Evolutionary conservation across 2,888 invertebrate genomes (phyloP).

Genomic region (Clunio marinus): DNA sequence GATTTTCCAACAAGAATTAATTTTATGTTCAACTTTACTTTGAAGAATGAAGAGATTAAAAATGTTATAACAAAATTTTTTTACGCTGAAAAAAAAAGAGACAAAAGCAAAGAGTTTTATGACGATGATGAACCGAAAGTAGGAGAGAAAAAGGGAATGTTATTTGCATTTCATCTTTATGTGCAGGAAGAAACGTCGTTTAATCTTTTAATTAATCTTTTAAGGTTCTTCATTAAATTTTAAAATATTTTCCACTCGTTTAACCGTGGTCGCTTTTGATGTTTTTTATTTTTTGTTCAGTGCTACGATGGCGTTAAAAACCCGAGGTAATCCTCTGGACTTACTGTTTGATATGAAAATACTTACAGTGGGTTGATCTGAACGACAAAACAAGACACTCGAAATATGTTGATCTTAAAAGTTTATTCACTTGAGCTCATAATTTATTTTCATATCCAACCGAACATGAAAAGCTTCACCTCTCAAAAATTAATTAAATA

Average conservation of each 20-base stretch:
- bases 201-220: conserved; percentile 39
- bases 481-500: not conserved
- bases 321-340: not conserved
- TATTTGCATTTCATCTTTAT: not conserved
- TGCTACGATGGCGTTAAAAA: not conserved
- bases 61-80: conserved; percentile 19
- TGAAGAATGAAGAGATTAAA: conserved; percentile 35
- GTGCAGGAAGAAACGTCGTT: not conserved
- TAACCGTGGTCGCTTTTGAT: conserved; percentile 21
- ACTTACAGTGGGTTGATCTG: too few species aligned
- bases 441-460: too few species aligned
- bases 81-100: not conserved
- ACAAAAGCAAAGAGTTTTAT: conserved; percentile 9
- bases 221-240: conserved; percentile 32
- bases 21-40: not conserved
- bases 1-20: too few species aligned
- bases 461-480: too few species aligned
- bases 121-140: not conserved
- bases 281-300: not conserved
- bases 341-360: too few species aligned
- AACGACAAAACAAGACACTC: too few species aligned
- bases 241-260: conserved; percentile 28
- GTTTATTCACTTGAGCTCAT: too few species aligned
- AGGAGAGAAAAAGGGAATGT: not conserved
- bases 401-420: too few species aligned